Evolutionary conservation across 2,888 invertebrate genomes (phyloP).

Genomic region (Andrena haemorrhoa): DNA sequence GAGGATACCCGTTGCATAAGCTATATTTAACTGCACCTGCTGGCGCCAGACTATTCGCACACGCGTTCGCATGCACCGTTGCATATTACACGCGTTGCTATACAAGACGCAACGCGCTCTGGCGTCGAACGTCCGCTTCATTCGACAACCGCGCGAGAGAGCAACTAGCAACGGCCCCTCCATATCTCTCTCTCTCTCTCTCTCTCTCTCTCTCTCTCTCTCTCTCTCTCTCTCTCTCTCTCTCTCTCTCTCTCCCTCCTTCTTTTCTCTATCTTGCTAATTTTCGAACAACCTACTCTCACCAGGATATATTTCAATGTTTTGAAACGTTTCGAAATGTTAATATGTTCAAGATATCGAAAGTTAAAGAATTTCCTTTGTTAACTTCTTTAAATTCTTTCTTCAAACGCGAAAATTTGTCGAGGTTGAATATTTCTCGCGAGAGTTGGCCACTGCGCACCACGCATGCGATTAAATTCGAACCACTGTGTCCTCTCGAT

Average conservation of each 20-base stretch:
- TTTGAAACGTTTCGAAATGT: not conserved
- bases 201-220: not conserved
- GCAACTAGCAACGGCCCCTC: not conserved
- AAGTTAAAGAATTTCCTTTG: not conserved
- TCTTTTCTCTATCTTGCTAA: not conserved
- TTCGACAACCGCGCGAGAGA: constrained; percentile 29
- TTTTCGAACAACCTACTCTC: not conserved
- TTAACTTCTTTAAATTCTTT: no score
- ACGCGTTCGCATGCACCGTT: constrained; percentile 46
- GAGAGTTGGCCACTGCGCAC: not conserved
- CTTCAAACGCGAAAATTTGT: not conserved
- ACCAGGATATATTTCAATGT: not conserved
- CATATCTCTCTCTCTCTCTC: not conserved
- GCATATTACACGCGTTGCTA: constrained; percentile 51
- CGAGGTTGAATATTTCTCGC: not conserved
- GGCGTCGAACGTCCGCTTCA: constrained; percentile 53
- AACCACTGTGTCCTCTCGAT: constrained; percentile 3
- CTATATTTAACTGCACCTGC: constrained; percentile 74
- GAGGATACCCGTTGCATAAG: constrained; percentile 68
- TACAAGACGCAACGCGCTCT: constrained; percentile 61
- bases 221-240: not conserved
- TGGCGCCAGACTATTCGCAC: constrained; percentile 72
- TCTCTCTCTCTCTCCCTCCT: not conserved
- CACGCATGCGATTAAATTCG: constrained; percentile 1
- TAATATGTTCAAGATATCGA: not conserved